Evolutionary conservation across 2,797 vertebrate species (phyloP).

Genomic region (Gadopsis bispinosus): DNA sequence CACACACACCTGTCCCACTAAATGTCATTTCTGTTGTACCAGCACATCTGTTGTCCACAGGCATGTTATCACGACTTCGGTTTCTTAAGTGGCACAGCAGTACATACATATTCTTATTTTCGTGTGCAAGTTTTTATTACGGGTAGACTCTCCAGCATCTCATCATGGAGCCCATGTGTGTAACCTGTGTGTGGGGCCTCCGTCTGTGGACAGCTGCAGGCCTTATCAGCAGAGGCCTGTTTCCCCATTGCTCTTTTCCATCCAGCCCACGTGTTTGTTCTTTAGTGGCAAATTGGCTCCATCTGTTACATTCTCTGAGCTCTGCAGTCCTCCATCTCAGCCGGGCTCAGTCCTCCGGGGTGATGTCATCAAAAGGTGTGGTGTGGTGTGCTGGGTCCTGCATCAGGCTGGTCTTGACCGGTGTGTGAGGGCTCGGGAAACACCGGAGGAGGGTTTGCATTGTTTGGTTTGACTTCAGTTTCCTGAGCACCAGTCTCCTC

Average conservation of each 20-base stretch:
- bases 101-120: background rate
- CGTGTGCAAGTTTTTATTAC: constrained; percentile 3
- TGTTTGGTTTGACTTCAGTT: constrained; percentile 23
- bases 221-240: constrained; percentile 34
- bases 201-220: constrained; percentile 20
- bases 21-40: background rate
- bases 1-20: constrained; percentile 21
- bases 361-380: constrained; percentile 32
- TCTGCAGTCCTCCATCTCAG: constrained; percentile 6
- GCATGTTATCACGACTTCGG: background rate
- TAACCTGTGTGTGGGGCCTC: background rate
- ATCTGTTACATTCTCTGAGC: constrained; percentile 5
- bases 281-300: constrained; percentile 1
- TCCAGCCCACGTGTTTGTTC: background rate
- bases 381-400: background rate
- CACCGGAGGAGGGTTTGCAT: too few species aligned
- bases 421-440: background rate
- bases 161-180: background rate
- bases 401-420: background rate
- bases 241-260: constrained; percentile 20
- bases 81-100: background rate
- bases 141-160: background rate
- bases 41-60: background rate
- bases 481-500: constrained; percentile 14
- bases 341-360: constrained; percentile 4